Evolutionary conservation across 2,113 vertebrate species (phyloP).

Genomic region (Cacatua alba): DNA sequence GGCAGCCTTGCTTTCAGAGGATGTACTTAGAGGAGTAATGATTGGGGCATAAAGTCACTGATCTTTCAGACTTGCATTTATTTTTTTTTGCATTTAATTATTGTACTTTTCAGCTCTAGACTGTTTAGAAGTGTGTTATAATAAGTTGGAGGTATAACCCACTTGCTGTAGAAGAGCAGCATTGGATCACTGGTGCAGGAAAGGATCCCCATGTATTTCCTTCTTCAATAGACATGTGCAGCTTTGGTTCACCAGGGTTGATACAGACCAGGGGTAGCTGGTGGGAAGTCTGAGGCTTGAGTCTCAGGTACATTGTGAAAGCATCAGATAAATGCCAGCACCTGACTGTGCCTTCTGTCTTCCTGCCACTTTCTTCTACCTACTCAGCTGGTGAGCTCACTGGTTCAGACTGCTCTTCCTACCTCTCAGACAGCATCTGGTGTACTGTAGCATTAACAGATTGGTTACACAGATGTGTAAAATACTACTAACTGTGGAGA

Average conservation of each 20-base stretch:
- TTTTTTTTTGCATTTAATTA: neutral
- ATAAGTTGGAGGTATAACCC: neutral
- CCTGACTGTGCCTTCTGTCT: neutral
- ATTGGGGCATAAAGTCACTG: neutral
- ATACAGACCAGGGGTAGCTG: fast-evolving
- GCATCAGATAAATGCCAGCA: neutral
- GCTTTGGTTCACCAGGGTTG: neutral
- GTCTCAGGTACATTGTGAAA: neutral
- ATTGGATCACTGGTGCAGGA: neutral
- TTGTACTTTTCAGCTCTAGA: neutral
- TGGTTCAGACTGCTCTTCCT: neutral
- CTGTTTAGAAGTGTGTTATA: neutral
- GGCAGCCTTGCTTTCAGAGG: neutral
- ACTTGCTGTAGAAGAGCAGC: neutral
- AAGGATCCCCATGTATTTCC: neutral
- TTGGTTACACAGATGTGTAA: neutral
- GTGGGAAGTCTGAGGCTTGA: neutral
- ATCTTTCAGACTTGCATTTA: neutral
- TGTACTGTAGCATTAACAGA: neutral
- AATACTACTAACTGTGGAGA: neutral
- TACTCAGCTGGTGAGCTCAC: neutral
- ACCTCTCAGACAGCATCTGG: fast-evolving
- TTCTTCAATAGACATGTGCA: fast-evolving
- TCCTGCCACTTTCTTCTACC: neutral
- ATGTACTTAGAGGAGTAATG: neutral